Conservation (phyloP, 1,140 invertebrate species). For the Colletes gigas region DNA sequence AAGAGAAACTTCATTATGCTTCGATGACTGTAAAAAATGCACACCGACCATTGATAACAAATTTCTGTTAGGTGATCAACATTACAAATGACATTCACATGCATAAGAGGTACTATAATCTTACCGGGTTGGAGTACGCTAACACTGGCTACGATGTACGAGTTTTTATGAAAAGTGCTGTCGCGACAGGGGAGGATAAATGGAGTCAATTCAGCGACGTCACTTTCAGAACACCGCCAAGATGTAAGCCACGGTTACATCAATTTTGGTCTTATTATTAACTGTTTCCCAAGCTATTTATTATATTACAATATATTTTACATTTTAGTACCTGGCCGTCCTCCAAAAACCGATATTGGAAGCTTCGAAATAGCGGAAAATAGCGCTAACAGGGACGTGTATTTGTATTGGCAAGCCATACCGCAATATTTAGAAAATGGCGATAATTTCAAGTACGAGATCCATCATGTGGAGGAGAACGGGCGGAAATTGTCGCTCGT, state of each 20-base stretch:
- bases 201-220: conserved; percentile 85
- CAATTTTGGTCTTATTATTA: conserved; percentile 10
- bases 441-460: conserved; percentile 80
- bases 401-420: conserved; percentile 87
- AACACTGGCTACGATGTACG: conserved; percentile 86
- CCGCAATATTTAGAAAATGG: conserved; percentile 84
- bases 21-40: neutral
- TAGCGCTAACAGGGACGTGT: conserved; percentile 81
- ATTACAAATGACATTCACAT: conserved; percentile 66
- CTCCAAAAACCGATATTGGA: conserved; percentile 84
- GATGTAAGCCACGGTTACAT: conserved; percentile 75
- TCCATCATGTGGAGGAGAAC: conserved; percentile 75
- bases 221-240: conserved; percentile 83
- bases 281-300: neutral
- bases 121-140: conserved; percentile 84
- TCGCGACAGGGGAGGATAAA: conserved; percentile 79
- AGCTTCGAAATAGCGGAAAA: conserved; percentile 84
- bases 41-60: neutral
- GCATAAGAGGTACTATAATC: conserved; percentile 78
- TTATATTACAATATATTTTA: conserved; percentile 35
- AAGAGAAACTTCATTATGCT: neutral
- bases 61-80: conserved; percentile 71
- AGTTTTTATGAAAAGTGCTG: conserved; percentile 83
- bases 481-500: conserved; percentile 62
- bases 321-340: conserved; percentile 80